phyloP scores from a whole-genome alignment of 2,113 vertebrate species.

The Megalops atlanticus region DNA sequence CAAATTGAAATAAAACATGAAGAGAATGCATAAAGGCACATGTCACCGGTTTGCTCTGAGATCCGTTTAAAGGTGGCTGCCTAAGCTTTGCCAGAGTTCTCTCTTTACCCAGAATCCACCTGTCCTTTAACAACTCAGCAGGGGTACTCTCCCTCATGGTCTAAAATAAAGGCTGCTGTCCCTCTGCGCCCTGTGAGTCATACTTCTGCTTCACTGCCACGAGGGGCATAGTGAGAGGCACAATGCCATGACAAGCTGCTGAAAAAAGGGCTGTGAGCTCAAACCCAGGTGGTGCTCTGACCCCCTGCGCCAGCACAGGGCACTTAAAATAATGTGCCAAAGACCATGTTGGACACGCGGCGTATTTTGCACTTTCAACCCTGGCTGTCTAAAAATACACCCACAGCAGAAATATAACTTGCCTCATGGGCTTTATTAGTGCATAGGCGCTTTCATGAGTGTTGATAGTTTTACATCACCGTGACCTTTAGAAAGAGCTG shows the following conservation, averaged over 20 bases:
- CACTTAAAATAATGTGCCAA: slow-evolving; percentile 59
- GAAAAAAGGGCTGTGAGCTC: not conserved
- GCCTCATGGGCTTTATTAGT: slow-evolving; percentile 64
- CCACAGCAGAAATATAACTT: slow-evolving; percentile 54
- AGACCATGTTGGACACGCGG: slow-evolving; percentile 40
- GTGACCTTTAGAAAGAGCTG: slow-evolving; percentile 75
- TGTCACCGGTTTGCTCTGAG: too few species aligned
- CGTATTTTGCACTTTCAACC: slow-evolving; percentile 41
- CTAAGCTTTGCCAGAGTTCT: too few species aligned
- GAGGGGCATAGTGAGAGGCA: not conserved
- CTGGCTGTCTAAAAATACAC: slow-evolving; percentile 56
- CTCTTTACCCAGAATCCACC: too few species aligned
- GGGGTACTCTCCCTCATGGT: too few species aligned
- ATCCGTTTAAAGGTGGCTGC: not conserved
- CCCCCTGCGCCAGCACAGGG: slow-evolving; percentile 27
- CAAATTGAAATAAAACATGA: too few species aligned
- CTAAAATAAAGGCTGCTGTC: not conserved
- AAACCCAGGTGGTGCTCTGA: not conserved
- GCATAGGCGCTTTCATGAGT: slow-evolving; percentile 51
- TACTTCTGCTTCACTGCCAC: not conserved
- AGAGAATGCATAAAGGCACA: too few species aligned
- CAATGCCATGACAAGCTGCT: slow-evolving; percentile 4
- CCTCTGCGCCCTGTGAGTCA: not conserved
- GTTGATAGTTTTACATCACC: slow-evolving; percentile 67
- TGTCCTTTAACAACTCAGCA: too few species aligned